A percentile compares a stretch with the other conserved stretches of the same genome.
Conservation (phyloP, 2,888 invertebrate species). For the Troilus luridus region DNA sequence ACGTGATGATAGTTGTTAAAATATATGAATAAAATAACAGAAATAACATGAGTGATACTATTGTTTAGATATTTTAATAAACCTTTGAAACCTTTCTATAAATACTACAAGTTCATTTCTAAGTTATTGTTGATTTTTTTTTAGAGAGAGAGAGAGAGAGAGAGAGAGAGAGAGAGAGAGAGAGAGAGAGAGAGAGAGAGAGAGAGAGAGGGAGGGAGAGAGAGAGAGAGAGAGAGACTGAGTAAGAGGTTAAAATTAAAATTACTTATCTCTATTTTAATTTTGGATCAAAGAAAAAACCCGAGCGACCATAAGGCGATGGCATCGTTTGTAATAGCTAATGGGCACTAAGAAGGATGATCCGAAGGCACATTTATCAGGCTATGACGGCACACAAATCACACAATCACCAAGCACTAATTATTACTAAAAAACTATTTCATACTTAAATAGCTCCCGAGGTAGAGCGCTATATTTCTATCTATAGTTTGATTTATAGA, state of each 20-base stretch:
- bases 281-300: constrained; percentile 21
- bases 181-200: too few species aligned
- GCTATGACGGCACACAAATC: constrained; percentile 2
- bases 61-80: too few species aligned
- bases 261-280: neutral
- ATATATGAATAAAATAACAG: too few species aligned
- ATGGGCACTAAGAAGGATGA: constrained; percentile 28
- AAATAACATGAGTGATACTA: too few species aligned
- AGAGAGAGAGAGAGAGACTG: too few species aligned
- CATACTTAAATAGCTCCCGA: neutral
- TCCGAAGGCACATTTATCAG: neutral
- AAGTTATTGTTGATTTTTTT: too few species aligned
- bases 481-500: neutral
- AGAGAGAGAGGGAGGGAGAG: too few species aligned
- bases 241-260: neutral
- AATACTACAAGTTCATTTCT: too few species aligned
- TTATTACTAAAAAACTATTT: constrained; percentile 34
- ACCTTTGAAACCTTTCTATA: too few species aligned
- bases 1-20: too few species aligned
- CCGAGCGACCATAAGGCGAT: neutral
- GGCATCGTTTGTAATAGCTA: constrained; percentile 20
- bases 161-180: too few species aligned
- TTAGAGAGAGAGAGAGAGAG: too few species aligned
- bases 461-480: neutral
- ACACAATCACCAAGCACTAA: neutral